Base-by-base conservation (phyloP, 2,797 vertebrate genomes). In the Fistularia tabacaria region DNA sequence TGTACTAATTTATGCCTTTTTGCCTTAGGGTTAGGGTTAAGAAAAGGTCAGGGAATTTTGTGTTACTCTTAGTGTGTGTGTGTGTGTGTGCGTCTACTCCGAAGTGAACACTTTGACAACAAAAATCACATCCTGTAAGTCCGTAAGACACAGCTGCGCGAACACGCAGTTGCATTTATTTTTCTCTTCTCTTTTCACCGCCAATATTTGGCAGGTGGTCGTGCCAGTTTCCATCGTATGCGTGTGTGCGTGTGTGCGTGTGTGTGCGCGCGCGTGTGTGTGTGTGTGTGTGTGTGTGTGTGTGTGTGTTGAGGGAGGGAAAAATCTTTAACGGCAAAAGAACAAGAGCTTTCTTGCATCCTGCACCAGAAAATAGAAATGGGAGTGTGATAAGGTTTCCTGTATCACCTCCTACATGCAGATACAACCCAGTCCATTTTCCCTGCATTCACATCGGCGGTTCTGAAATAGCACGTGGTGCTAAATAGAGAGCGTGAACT, bases 291-390 rank as follows among this genome's bases (percentile, higher is more conserved):
- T 25, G 25, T 25, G 25, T 25, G 25, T 25, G 25, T 25, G 25
- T 25, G 25, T 25, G 25, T 25, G 25, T 25, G 25, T 25, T 5
- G 25, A 25, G 25, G 25, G 25, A 25, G n/a, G 14, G 13, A 14
- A 7, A 3, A 66, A 65, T 81, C 79, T 77, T 84, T 83, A 79
- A 79, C 79, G 75, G 71, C 74, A 84, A 87, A 86, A 83, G 82
- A 78, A 82, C 77, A 83, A 76, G 71, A 83, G 77, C 70, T 61
- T 59, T 63, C 74, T 76, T 56, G 66, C 76, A 69, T 85, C 83
- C 74, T 73, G 63, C 25, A 41, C 59, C 36, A 46, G 59, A 74
- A 83, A 80, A 82, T 81, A 81, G 74, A 79, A 85, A 69, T 64
- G 69, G 70, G 82, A 75, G 70, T 71, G 73, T 5, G 70, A 85